Evolutionary conservation across 2,797 vertebrate species (phyloP).

Genomic region (Rhyacichthys aspro): DNA sequence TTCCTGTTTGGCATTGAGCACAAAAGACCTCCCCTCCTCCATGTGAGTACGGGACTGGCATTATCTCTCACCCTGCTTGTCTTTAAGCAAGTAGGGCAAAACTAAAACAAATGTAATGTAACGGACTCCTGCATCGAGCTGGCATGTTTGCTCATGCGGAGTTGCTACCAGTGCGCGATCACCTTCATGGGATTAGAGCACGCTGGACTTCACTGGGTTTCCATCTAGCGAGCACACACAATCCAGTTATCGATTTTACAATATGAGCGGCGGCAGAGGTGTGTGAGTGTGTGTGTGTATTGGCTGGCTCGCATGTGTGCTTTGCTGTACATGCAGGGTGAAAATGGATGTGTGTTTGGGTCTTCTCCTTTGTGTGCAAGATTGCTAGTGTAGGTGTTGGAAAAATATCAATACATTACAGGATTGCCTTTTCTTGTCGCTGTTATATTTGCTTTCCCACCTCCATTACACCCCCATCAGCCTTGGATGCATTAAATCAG

Average conservation of each 20-base stretch:
- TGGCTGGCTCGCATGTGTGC: constrained; percentile 1
- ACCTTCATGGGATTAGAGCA: constrained; percentile 44
- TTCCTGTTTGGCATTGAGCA: constrained; percentile 61
- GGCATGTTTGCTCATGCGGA: constrained; percentile 7
- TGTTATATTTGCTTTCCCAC: constrained; percentile 63
- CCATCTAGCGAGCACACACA: constrained; percentile 21
- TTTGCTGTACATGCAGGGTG: constrained; percentile 14
- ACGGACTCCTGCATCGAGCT: constrained; percentile 5
- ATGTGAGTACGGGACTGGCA: constrained; percentile 35
- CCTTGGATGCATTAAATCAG: constrained; percentile 59
- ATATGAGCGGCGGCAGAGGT: constrained; percentile 28
- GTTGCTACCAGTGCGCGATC: constrained; percentile 31
- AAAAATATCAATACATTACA: constrained; percentile 66
- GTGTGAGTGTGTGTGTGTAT: constrained; percentile 17
- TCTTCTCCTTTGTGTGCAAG: constrained; percentile 39
- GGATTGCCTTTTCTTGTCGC: constrained; percentile 34
- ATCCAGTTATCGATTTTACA: constrained; percentile 32
- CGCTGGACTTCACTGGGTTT: constrained; percentile 43
- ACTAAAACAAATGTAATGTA: constrained; percentile 22
- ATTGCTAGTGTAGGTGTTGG: constrained; percentile 61
- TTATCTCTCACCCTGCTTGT: constrained; percentile 17
- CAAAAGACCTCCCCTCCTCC: constrained; percentile 23
- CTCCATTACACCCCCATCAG: constrained; percentile 62
- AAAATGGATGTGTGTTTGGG: constrained; percentile 17
- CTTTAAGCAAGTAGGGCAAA: constrained; percentile 13